Evolutionary conservation across 2,113 vertebrate genomes (phyloP).

Genomic region (Anthoscopus minutus): DNA sequence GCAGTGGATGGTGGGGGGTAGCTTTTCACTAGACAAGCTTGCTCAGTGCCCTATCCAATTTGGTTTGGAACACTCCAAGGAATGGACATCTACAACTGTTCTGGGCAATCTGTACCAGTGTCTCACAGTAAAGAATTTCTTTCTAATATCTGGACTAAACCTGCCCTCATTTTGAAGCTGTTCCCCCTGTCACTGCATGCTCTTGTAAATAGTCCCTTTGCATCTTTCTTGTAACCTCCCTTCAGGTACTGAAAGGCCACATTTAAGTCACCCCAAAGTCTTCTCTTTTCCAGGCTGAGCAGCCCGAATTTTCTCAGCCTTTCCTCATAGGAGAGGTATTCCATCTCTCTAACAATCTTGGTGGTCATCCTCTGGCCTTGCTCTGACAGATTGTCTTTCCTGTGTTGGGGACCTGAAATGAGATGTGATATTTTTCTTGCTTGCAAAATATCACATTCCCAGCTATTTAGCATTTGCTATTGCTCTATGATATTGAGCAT

Average conservation of each 20-base stretch:
- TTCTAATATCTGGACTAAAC: neutral
- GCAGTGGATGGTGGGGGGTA: rapidly evolving
- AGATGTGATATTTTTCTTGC: neutral
- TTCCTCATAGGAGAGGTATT: neutral
- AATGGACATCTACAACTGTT: neutral
- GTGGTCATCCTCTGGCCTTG: neutral
- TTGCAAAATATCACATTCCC: neutral
- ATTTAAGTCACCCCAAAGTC: neutral
- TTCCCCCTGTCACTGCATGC: too few species aligned
- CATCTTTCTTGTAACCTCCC: neutral
- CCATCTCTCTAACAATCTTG: neutral
- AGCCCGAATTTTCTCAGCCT: neutral
- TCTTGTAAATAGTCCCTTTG: neutral
- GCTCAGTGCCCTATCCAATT: neutral
- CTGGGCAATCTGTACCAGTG: neutral
- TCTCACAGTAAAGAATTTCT: neutral
- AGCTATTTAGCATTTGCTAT: neutral
- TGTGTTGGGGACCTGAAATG: neutral
- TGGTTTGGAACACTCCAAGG: neutral
- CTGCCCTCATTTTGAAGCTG: rapidly evolving
- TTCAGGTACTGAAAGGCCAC: neutral
- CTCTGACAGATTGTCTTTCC: neutral
- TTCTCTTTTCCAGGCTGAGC: neutral
- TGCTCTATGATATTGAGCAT: neutral
- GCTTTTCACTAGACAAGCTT: neutral